Percentiles rank a stretch among this genome's conserved stretches.
These are phyloP conservation scores for Mormyrops boulengeri DNA, from an alignment of 2,797 vertebrate genomes.

Conservation along the genomic window DNA sequence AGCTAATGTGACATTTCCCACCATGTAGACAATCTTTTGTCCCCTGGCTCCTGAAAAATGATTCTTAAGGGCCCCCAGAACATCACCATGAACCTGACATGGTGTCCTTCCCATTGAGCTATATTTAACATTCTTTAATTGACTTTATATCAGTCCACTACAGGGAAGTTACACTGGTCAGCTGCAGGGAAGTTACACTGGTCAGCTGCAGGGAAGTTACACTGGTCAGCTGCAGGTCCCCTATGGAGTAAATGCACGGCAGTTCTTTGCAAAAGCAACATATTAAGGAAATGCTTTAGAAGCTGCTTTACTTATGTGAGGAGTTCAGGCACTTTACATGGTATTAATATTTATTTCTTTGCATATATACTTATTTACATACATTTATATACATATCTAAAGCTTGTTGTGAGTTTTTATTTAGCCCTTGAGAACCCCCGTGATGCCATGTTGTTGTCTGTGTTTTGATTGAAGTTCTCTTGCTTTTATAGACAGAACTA, in stretches of 20 bases:
- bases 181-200: too few relatives aligned
- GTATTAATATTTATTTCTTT: not conserved
- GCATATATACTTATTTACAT: too few relatives aligned
- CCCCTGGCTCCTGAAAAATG: not conserved
- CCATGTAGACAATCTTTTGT: not conserved
- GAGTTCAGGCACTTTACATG: not conserved
- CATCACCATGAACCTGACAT: not conserved
- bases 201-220: not conserved
- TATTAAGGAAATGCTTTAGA: not conserved
- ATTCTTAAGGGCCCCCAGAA: not conserved
- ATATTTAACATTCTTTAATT: not conserved
- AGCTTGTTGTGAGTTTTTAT: not conserved
- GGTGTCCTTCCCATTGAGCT: not conserved
- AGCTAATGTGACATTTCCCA: not conserved
- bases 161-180: not conserved
- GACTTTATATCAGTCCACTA: not conserved
- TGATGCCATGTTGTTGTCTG: not conserved
- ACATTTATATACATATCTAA: not conserved
- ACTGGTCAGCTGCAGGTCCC: not conserved
- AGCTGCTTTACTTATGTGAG: not conserved
- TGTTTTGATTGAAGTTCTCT: not conserved
- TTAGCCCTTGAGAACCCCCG: not conserved
- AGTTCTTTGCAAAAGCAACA: not conserved
- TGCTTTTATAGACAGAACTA: constrained; percentile 38
- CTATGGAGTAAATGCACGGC: not conserved